Evolutionary conservation across 2,797 vertebrate species (phyloP), one percentile per base, ranked within the genome.

Genomic region (Enteromius argenteus): DNA sequence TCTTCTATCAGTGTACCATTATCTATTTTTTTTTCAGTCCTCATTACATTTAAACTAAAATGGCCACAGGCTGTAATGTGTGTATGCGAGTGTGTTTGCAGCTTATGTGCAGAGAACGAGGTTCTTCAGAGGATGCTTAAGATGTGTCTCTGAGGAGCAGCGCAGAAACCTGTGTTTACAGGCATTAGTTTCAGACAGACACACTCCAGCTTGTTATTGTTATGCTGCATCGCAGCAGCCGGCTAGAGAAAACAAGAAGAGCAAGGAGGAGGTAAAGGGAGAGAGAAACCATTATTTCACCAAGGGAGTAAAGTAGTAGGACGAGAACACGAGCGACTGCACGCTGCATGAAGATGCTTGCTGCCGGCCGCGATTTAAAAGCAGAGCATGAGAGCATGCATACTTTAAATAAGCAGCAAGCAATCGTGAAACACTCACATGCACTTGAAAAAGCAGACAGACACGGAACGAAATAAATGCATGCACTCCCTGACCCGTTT

Each of bases 291-390:
- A 90, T 89, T 91, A 88, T 90, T 89, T 92, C 88, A 91, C 88
- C 81, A 85, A 91, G 90, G 90, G 89, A 87, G 90, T 89, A 87
- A 86, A 89, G 84, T 88, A 90, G 91, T 91, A 90, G 89, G 90
- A 87, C 85, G 89, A 87, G 87, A 90, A 88, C 91, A 91, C 90
- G 86, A 91, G 90, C 88, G 89, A 93, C 89, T 91, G 89, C 92
- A 90, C 68, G 84, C 89, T 90, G 11, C 89, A 85, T 88, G 2
- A 72, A 90, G 88, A 88, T 86, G 86, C 89, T 79, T 51, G 8
- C 80, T 67, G 27, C 51, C 30, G 67, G 5, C 4, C 2, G 15
- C 27, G 1, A 44, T 53, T 68, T 7, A 83, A 30, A 60, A 51
- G 30, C 53, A n/a, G 44, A 67, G 49, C 9, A 67, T 19, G 69